These are phyloP conservation scores for Xestia ashworthii DNA, from an alignment of 2,888 invertebrate genomes.

Conservation along the genomic window DNA sequence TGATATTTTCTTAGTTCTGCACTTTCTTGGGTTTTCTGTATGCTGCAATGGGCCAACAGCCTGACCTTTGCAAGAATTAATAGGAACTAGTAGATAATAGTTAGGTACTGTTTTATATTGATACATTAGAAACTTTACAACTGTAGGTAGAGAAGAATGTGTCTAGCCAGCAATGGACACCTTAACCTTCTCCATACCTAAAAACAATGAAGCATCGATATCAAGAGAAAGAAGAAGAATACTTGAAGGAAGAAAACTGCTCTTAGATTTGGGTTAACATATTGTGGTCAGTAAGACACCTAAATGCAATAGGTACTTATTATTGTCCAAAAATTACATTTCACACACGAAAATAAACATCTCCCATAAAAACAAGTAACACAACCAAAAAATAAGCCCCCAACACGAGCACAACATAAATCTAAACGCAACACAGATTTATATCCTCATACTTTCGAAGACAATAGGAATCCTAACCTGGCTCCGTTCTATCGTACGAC, in stretches of 20 bases:
- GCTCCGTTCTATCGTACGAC: conserved; percentile 68
- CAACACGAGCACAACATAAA: conserved; percentile 30
- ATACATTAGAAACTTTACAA: too few species aligned
- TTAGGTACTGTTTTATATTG: too few species aligned
- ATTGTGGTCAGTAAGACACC: not conserved
- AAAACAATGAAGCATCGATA: not conserved
- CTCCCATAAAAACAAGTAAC: not conserved
- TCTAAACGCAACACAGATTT: conserved; percentile 46
- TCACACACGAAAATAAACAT: not conserved
- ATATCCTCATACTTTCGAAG: conserved; percentile 56
- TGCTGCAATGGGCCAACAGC: too few species aligned
- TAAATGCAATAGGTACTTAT: not conserved
- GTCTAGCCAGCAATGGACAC: too few species aligned
- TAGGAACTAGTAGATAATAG: too few species aligned
- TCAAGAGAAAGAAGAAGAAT: not conserved
- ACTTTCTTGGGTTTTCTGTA: too few species aligned
- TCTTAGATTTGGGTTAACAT: not conserved
- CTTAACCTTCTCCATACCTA: not conserved
- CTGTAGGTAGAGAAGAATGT: too few species aligned
- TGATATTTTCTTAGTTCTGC: too few species aligned
- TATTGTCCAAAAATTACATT: not conserved
- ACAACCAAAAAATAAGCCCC: not conserved
- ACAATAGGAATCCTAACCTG: conserved; percentile 73
- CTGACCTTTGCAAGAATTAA: too few species aligned
- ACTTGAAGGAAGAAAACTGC: not conserved